Conservation (phyloP, 1,140 invertebrate genomes). For the Scaptomyza pallida region DNA sequence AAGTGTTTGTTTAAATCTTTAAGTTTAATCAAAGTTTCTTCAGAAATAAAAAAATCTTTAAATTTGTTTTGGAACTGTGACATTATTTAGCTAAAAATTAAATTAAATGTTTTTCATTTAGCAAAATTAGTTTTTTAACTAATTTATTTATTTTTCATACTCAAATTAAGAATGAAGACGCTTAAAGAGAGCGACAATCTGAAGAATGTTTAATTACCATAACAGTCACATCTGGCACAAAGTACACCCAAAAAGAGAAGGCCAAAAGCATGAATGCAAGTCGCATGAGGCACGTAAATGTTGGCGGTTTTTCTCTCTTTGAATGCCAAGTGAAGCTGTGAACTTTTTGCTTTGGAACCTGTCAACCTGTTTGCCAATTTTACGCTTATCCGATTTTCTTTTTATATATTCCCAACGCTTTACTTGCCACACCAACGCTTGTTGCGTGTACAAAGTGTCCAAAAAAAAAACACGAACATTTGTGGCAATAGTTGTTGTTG, state of each 20-base stretch:
- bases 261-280: not conserved
- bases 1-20: no score
- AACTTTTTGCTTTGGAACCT: slow-evolving; percentile 2
- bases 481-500: no score
- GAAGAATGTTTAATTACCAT: slow-evolving; percentile 10
- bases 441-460: not conserved
- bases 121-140: no score
- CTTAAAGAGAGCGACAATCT: not conserved
- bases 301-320: slow-evolving; percentile 10
- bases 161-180: not conserved
- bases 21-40: no score
- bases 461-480: no score
- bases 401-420: no score
- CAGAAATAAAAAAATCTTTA: no score
- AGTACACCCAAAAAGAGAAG: not conserved
- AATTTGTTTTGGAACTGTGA: no score
- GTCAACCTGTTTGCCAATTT: slow-evolving; percentile 32
- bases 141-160: not conserved
- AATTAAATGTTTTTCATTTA: no score
- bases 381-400: slow-evolving; percentile 1
- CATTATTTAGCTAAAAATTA: no score
- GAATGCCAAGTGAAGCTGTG: slow-evolving; percentile 18
- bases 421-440: no score
- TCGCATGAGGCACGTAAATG: slow-evolving; percentile 8
- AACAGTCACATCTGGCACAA: not conserved